A percentile compares a stretch with the other conserved stretches of the same genome.
These are phyloP conservation scores for Phymorhynchus buccinoides DNA, from an alignment of 1,140 invertebrate species.

Conservation along the genomic window DNA sequence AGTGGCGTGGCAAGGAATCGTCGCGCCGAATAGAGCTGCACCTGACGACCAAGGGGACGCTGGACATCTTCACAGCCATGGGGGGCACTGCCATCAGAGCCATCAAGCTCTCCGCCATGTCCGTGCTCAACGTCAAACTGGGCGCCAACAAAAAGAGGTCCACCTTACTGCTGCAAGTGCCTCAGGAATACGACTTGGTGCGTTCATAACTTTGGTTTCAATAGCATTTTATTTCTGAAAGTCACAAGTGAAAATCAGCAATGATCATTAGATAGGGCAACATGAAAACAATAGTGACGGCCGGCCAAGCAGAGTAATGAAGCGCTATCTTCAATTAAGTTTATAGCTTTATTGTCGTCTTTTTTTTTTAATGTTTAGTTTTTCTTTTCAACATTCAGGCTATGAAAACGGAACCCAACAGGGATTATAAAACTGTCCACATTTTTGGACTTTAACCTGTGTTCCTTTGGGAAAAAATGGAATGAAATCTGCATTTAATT, in stretches of 20 bases:
- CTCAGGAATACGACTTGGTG: conserved; percentile 89
- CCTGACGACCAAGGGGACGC: conserved; percentile 48
- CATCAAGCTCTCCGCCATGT: conserved; percentile 80
- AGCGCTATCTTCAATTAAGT: too few relatives aligned
- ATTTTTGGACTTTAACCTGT: too few relatives aligned
- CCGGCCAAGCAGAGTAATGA: too few relatives aligned
- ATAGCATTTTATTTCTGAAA: too few relatives aligned
- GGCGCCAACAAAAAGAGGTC: conserved; percentile 81
- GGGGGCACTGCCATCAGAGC: conserved; percentile 71
- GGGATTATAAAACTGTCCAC: too few relatives aligned
- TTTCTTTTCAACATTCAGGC: conserved; percentile 75
- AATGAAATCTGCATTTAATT: too few relatives aligned
- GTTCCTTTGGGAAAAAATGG: too few relatives aligned
- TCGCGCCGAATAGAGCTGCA: conserved; percentile 49
- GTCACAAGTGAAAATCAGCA: too few relatives aligned
- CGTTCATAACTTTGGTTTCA: too few relatives aligned
- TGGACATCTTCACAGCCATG: conserved; percentile 57
- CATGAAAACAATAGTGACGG: neutral
- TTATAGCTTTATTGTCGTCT: too few relatives aligned
- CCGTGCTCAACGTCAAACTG: conserved; percentile 81
- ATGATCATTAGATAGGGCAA: too few relatives aligned
- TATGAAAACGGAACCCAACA: too few relatives aligned
- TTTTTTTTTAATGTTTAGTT: neutral
- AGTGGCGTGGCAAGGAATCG: conserved; percentile 54
- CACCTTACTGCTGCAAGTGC: conserved; percentile 87